These are phyloP conservation scores for Rhynchonycteris naso DNA, from an alignment of 2,797 vertebrate species.

Conservation along the genomic window DNA sequence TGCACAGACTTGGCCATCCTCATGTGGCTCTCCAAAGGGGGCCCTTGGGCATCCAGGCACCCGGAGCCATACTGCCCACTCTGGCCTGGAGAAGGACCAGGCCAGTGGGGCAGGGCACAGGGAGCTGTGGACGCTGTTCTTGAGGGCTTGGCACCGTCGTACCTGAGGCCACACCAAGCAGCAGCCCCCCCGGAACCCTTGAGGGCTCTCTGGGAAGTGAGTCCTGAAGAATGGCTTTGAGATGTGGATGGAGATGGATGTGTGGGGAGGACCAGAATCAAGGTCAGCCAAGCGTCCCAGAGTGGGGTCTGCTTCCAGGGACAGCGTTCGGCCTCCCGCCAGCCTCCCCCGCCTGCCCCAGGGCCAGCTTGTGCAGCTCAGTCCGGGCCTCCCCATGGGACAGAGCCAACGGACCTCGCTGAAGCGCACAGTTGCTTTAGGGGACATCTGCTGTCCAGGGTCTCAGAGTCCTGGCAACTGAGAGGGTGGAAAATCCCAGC, in stretches of 20 bases:
- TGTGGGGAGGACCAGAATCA: background rate
- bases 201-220: background rate
- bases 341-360: background rate
- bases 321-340: accelerated
- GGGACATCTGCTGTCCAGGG: background rate
- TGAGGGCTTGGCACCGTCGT: accelerated
- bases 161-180: background rate
- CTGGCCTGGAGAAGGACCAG: accelerated
- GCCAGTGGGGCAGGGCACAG: too few relatives aligned
- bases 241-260: background rate
- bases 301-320: background rate
- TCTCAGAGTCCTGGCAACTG: background rate
- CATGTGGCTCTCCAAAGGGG: too few relatives aligned
- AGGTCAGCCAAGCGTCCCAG: background rate
- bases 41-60: background rate
- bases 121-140: background rate
- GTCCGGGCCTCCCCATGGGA: accelerated
- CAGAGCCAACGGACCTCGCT: background rate
- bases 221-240: background rate
- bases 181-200: background rate
- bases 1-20: background rate
- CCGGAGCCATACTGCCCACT: background rate
- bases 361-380: background rate
- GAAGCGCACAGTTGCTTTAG: background rate
- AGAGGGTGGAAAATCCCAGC: background rate